Evolutionary conservation across 2,888 invertebrate species (phyloP), one percentile per base, ranked within the genome.

Genomic region (Catocala fraxini): DNA sequence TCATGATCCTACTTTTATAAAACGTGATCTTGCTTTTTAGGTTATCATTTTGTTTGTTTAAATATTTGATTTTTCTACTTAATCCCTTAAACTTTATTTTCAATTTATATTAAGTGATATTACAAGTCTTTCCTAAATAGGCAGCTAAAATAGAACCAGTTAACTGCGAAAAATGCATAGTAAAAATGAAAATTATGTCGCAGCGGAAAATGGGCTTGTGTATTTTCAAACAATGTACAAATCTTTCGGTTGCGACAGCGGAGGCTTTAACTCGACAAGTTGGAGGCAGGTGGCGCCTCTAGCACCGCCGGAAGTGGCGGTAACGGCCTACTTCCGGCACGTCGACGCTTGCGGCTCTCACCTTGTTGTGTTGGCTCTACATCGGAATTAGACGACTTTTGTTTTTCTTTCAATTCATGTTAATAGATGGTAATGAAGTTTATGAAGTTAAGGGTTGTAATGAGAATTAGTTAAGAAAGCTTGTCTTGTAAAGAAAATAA

Each of bases 241-340:
- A 80, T 78, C 74, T 75, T 79, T 75, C 64, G 62, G 63, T 63
- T 67, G 68, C 68, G 65, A 65, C 67, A 63, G 65, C 62, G 62
- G 56, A 71, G 63, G 70, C 60, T 75, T 70, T 80, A 81, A 80
- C 83, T 81, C 80, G 79, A 79, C 81, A 82, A 85, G 84, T 83
- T 82, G 66, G 75, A 75, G 82, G 79, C 84, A 87, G 86, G 86
- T 87, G 81, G 80, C 79, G 81, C 80, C 77, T 75, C 74, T 77
- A 77, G 78, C 79, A 72, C 56, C 54, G 41, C 76, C 81, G 88
- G 88, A 88, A 80, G 84, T 80, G 80, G 81, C 83, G 82, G 85
- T 85, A 87, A 87, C 86, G 81, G 86, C 85, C 83, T 79, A 81
- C 86, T 87, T 89, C 89, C 89, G 87, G 78, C 83, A 82, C 83